A percentile compares a stretch with the other conserved stretches of the same genome.
phyloP scores from a whole-genome alignment of 2,113 vertebrate species.

The Myxocyprinus asiaticus region DNA sequence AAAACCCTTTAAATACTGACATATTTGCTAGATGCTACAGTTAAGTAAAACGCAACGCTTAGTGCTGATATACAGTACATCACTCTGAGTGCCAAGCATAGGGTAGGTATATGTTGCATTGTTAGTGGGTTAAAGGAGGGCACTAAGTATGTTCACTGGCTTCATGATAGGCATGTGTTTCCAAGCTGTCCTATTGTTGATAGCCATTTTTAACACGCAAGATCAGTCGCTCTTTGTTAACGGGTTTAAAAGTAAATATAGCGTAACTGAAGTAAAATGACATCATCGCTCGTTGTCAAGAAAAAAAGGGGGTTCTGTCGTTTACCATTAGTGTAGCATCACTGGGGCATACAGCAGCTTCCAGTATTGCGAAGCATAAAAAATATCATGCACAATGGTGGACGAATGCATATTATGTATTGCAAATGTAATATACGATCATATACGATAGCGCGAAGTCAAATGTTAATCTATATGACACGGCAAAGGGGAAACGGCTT shows the following conservation, averaged over 20 bases:
- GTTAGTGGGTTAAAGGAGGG: conserved; percentile 4
- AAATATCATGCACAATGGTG: conserved; percentile 12
- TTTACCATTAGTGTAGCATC: neutral
- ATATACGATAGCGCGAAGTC: neutral
- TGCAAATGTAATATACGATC: neutral
- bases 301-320: neutral
- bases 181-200: neutral
- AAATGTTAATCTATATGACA: no score
- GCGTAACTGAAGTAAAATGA: neutral
- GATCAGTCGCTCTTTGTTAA: neutral
- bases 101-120: conserved; percentile 27
- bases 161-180: neutral
- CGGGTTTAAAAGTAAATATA: conserved; percentile 3
- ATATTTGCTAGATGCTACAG: neutral
- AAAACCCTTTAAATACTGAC: no score
- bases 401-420: neutral
- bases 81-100: conserved; percentile 5
- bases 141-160: neutral
- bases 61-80: neutral
- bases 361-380: neutral
- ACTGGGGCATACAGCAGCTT: neutral
- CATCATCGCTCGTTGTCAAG: conserved; percentile 2
- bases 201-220: conserved; percentile 6
- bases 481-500: no score
- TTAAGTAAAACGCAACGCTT: no score